Evolutionary conservation across 2,888 invertebrate genomes (phyloP).

Genomic region (Agrotis clavis): DNA sequence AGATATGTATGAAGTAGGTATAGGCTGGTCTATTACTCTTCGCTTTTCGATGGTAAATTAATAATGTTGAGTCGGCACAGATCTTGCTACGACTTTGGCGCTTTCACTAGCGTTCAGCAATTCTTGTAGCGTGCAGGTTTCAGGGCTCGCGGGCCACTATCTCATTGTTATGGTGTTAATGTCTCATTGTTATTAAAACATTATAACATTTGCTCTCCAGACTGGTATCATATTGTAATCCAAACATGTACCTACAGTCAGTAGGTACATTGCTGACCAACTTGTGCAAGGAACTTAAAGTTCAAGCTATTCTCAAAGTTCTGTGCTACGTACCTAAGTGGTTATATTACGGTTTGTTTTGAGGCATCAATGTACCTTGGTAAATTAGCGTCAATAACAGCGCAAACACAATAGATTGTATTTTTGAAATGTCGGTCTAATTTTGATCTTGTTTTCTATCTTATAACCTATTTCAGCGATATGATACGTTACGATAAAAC

Average conservation of each 20-base stretch:
- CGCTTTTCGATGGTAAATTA: background rate
- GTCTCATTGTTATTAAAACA: background rate
- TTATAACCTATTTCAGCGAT: background rate
- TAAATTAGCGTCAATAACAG: background rate
- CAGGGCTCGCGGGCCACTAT: background rate
- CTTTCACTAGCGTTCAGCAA: background rate
- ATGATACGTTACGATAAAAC: constrained; percentile 4
- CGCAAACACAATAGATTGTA: background rate
- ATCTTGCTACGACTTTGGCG: background rate
- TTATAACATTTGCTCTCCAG: background rate
- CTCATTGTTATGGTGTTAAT: background rate
- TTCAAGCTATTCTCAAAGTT: background rate
- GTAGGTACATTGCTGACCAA: background rate
- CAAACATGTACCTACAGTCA: background rate
- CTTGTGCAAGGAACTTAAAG: background rate
- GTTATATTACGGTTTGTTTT: background rate
- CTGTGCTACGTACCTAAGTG: background rate
- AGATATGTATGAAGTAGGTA: too few species aligned
- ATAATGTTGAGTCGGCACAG: background rate
- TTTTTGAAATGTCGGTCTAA: too few species aligned
- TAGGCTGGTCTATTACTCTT: background rate
- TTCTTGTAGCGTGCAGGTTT: background rate
- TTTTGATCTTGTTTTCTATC: too few species aligned
- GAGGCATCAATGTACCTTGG: background rate
- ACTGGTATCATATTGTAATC: background rate